Conservation (phyloP, 2,888 invertebrate species). For the Caenorhabditis angaria region DNA sequence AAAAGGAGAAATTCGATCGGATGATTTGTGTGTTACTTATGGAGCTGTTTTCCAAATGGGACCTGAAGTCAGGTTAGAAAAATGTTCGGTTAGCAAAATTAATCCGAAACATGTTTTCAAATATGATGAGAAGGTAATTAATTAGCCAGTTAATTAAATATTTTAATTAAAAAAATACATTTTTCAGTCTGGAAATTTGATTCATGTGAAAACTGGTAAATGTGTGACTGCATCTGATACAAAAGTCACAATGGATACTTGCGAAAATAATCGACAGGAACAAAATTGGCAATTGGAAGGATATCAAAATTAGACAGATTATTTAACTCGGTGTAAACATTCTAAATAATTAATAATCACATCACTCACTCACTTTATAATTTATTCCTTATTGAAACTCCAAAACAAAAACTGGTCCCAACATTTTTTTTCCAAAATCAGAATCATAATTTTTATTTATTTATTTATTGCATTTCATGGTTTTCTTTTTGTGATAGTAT, state of each 20-base stretch:
- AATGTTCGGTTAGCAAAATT: constrained; percentile 55
- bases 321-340: background rate
- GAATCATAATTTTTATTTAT: background rate
- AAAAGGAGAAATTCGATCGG: constrained; percentile 69
- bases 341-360: background rate
- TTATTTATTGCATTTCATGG: background rate
- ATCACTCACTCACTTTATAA: background rate
- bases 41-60: constrained; percentile 39
- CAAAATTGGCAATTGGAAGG: constrained; percentile 44
- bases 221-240: constrained; percentile 27
- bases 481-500: background rate
- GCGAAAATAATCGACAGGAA: constrained; percentile 21
- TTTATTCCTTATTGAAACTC: background rate
- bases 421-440: background rate
- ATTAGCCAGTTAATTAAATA: background rate
- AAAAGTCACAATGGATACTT: constrained; percentile 30
- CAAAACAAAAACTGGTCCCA: background rate
- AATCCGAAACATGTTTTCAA: constrained; percentile 60
- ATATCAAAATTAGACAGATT: background rate
- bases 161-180: background rate
- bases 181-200: constrained; percentile 24
- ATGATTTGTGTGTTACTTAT: constrained; percentile 69
- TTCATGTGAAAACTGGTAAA: constrained; percentile 40
- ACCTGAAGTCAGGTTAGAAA: constrained; percentile 52
- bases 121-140: constrained; percentile 44